Conservation (phyloP, 2,113 vertebrate species). For the Lamprologus callipterus region DNA sequence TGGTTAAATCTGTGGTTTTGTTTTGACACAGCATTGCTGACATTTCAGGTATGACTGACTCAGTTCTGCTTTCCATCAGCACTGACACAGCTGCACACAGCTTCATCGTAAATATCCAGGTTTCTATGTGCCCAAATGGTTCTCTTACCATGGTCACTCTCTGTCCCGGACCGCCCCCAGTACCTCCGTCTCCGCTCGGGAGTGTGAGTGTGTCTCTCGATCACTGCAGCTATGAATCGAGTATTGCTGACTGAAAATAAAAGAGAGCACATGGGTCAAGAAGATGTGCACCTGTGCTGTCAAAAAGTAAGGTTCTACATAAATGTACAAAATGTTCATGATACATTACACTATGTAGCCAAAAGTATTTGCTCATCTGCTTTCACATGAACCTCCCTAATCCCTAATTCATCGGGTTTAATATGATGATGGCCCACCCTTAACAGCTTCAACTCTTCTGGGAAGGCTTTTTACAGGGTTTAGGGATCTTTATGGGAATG, state of each 20-base stretch:
- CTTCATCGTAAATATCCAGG: neutral
- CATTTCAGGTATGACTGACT: neutral
- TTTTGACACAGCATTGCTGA: neutral
- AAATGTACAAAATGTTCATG: neutral
- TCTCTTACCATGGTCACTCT: constrained; percentile 92
- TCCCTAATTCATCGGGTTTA: neutral
- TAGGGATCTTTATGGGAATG: neutral
- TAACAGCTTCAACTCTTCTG: neutral
- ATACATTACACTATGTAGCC: neutral
- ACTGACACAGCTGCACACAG: neutral
- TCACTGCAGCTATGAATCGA: constrained; percentile 93
- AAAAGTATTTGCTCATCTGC: neutral
- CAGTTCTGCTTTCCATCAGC: neutral
- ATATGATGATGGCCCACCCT: neutral
- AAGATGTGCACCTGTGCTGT: neutral
- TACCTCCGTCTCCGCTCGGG: constrained; percentile 90
- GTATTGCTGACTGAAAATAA: constrained; percentile 87
- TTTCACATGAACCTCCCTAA: neutral
- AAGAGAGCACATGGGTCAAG: neutral
- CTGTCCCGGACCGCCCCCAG: constrained; percentile 95
- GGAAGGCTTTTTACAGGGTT: neutral
- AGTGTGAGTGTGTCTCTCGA: constrained; percentile 93
- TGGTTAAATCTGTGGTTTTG: neutral
- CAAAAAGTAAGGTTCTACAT: neutral
- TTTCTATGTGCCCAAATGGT: neutral